Base-by-base conservation (phyloP, 2,113 vertebrate species). In the Eurypyga helias region DNA sequence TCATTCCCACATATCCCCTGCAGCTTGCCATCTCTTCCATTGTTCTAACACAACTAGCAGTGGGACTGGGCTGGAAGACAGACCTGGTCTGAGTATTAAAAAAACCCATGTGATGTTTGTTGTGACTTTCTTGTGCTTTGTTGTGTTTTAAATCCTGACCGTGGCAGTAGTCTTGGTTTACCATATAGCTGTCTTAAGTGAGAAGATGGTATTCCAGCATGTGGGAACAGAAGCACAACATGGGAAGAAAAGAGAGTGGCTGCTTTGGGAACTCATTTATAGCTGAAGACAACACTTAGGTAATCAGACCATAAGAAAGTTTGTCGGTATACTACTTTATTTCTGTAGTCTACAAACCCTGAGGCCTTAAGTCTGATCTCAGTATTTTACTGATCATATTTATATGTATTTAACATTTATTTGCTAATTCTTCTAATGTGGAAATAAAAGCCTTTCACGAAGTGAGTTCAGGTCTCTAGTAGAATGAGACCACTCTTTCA, bases 21-120 rank as follows among this genome's bases (percentile, higher is more conserved):
- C 33, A 58, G 43, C 19, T 62, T 64, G 21, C 49, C 0, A 0
- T 31, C 14, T 41, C 41, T 49, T 55, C 67, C 2, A 0, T 26
- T 80, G 62, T 67, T 48, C 9, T 71, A 55, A n/a, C 0, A 0
- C 45, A 67, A 7, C 34, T 46, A 51, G 26, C 17, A 38, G 15
- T 18, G 38, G 26, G 52, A 29, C 1, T 2, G 34, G 28, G 23
- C 34, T 86, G 48, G 43, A 45, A 52, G 34, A 21, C 29, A 64
- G 79, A 85, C 19, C 19, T 64, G 26, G 10, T 60, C 28, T 80
- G 34, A 28, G 20, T 55, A 67, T 76, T 67, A 41, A 80, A 80
- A 34, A 31, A 46, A 41, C 10, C 9, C 12, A 54, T 92, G 82
- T 15, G 24, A 1, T 16, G 6, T n/a, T 58, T 82, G 36, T 21